Conservation (phyloP, 2,797 vertebrate species). For the Natrix natrix region DNA sequence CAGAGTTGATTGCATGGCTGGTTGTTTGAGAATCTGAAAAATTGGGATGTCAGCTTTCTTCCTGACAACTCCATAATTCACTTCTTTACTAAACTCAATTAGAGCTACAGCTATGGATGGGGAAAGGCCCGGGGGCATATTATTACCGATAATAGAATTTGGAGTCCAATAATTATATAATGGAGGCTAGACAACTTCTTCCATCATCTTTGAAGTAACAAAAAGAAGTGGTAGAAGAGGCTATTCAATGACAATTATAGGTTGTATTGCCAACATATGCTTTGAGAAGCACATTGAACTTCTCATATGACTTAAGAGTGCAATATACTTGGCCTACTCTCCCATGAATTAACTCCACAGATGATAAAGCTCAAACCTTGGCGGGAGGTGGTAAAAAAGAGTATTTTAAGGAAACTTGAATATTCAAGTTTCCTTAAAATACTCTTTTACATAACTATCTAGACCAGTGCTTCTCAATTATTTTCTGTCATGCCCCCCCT, state of each 20-base stretch:
- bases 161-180: constrained; percentile 57
- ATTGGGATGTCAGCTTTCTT: constrained; percentile 55
- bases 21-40: constrained; percentile 51
- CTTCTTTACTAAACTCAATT: constrained; percentile 62
- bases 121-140: constrained; percentile 57
- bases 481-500: too few relatives aligned
- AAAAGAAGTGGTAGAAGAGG: constrained; percentile 53
- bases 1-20: constrained; percentile 34
- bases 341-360: not conserved
- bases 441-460: too few relatives aligned
- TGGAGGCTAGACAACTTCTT: constrained; percentile 51
- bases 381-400: not conserved
- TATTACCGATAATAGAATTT: constrained; percentile 59
- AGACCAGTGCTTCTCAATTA: too few relatives aligned
- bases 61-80: constrained; percentile 59
- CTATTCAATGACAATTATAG: constrained; percentile 55
- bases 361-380: not conserved
- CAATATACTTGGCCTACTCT: not conserved
- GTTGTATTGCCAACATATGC: constrained; percentile 45
- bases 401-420: not conserved
- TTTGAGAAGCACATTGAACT: constrained; percentile 50
- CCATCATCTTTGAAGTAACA: constrained; percentile 35
- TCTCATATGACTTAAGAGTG: constrained; percentile 37
- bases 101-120: constrained; percentile 46
- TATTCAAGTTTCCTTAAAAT: not conserved